Evolutionary conservation across 2,113 vertebrate species (phyloP).

Genomic region (Myotis yumanensis): DNA sequence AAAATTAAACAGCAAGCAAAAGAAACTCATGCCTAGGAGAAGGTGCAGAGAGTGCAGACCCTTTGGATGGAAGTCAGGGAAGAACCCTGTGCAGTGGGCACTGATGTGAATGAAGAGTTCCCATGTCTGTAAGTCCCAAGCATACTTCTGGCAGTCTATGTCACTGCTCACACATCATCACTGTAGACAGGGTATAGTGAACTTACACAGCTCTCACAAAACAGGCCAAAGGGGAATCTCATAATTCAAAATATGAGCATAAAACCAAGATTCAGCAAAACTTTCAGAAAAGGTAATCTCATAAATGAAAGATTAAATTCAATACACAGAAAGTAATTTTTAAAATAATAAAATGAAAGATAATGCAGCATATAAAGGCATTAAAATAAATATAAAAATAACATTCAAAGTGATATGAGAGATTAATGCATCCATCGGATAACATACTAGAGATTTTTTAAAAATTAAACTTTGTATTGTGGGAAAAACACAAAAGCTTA

Average conservation of each 20-base stretch:
- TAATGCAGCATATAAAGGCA: neutral
- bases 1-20: neutral
- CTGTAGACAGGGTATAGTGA: neutral
- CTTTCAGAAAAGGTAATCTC: neutral
- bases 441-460: neutral
- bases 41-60: rapidly evolving
- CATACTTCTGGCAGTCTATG: neutral
- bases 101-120: neutral
- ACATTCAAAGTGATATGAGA: neutral
- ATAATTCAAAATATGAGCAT: neutral
- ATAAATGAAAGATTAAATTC: neutral
- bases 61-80: neutral
- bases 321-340: neutral
- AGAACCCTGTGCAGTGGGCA: rapidly evolving
- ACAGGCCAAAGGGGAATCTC: neutral
- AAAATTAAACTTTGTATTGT: neutral
- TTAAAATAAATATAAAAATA: neutral
- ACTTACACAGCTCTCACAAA: neutral
- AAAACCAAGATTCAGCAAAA: neutral
- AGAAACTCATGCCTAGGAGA: neutral
- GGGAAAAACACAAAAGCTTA: neutral
- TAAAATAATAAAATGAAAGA: neutral
- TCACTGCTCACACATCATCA: neutral
- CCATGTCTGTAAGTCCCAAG: neutral
- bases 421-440: neutral